phyloP scores from a whole-genome alignment of 2,113 vertebrate genomes.

The Aphyosemion australe region DNA sequence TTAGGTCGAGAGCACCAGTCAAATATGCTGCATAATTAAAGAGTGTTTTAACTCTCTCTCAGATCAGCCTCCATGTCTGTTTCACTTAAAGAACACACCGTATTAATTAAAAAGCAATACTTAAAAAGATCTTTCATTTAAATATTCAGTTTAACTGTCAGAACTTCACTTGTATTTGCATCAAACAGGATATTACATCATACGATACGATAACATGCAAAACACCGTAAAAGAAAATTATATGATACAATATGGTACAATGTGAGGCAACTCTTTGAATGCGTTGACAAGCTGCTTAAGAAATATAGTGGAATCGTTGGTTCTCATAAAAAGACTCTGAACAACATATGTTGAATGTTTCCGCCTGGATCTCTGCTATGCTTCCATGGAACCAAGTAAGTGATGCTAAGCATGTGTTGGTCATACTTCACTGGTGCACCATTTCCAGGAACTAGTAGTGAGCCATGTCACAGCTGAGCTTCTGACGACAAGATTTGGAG shows the following conservation, averaged over 20 bases:
- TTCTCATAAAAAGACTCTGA: no score
- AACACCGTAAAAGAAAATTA: neutral
- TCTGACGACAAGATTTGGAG: no score
- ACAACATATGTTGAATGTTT: no score
- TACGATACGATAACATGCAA: neutral
- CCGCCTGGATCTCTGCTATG: no score
- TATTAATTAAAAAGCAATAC: constrained; percentile 5
- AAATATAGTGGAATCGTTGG: no score
- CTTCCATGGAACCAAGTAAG: no score
- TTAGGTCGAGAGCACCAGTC: constrained; percentile 52
- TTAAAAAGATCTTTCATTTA: constrained; percentile 5
- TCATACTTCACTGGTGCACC: no score
- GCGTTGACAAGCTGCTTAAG: no score
- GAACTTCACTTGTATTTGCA: neutral
- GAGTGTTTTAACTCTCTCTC: constrained; percentile 49
- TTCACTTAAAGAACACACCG: constrained; percentile 36
- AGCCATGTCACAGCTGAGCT: no score
- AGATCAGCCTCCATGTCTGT: constrained; percentile 53
- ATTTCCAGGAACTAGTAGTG: no score
- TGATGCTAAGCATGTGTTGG: no score
- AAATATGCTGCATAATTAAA: constrained; percentile 53
- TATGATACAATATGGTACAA: neutral
- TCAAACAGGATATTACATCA: neutral
- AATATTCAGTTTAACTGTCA: neutral
- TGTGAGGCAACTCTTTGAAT: no score